A percentile compares a stretch with the other conserved stretches of the same genome.
These are phyloP conservation scores for Drosophila kambysellisi DNA, from an alignment of 2,888 invertebrate species.

Conservation along the genomic window DNA sequence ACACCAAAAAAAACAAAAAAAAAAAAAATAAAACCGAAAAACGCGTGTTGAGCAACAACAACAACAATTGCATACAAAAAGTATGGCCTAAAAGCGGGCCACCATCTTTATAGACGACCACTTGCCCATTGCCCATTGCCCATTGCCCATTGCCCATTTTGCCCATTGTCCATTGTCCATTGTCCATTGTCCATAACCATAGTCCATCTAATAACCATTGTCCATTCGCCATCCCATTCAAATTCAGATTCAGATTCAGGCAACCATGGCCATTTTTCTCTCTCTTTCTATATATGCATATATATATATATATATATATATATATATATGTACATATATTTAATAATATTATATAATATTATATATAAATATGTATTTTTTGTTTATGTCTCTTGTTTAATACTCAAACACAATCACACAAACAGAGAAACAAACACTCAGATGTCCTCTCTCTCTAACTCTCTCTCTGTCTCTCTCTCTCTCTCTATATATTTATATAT, in stretches of 20 bases:
- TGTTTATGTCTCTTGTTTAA: conserved; percentile 43
- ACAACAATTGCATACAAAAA: conserved; percentile 43
- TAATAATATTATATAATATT: too few species aligned
- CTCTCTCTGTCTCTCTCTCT: background rate
- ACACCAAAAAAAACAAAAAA: background rate
- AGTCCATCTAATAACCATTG: conserved; percentile 72
- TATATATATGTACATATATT: background rate
- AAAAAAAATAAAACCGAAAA: background rate
- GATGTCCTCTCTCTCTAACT: conserved; percentile 1
- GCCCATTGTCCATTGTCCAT: conserved; percentile 52
- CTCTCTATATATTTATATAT: background rate
- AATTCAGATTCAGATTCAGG: conserved; percentile 44
- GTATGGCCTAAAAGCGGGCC: conserved; percentile 31
- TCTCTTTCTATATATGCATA: conserved; percentile 30
- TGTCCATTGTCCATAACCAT: conserved; percentile 55
- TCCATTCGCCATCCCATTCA: conserved; percentile 69
- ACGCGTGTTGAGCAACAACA: conserved; percentile 34
- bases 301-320: conserved; percentile 1
- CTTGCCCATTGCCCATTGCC: conserved; percentile 58
- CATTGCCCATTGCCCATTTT: conserved; percentile 39
- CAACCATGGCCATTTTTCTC: conserved; percentile 35
- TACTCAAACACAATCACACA: conserved; percentile 34
- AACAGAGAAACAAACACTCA: conserved; percentile 25
- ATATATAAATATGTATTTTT: background rate
- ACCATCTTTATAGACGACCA: conserved; percentile 53